Evolutionary conservation across 1,140 invertebrate species (phyloP).

Genomic region (Scaptomyza hsui): DNA sequence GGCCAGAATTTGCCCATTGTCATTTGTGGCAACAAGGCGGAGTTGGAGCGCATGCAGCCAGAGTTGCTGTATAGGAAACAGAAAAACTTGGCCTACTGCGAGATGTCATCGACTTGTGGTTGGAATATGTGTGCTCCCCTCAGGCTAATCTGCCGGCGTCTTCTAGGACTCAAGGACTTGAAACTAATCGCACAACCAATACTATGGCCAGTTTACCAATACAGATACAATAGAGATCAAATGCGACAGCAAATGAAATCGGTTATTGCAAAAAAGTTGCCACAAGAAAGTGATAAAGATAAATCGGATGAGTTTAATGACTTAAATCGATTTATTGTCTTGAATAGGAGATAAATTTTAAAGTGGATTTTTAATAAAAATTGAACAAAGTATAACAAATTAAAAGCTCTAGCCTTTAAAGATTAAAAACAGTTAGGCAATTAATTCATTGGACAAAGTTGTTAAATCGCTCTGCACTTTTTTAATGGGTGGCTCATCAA

Average conservation of each 20-base stretch:
- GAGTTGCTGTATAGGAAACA: background rate
- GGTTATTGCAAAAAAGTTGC: slow-evolving; percentile 1
- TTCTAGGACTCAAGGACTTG: slow-evolving; percentile 4
- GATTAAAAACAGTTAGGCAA: background rate
- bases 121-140: slow-evolving; percentile 33
- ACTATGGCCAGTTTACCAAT: background rate
- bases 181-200: slow-evolving; percentile 20
- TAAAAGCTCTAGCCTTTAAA: too few species aligned
- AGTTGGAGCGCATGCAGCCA: slow-evolving; percentile 16
- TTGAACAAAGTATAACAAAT: too few species aligned
- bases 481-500: slow-evolving; percentile 10
- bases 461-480: background rate
- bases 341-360: background rate
- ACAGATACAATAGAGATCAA: background rate
- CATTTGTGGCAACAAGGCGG: slow-evolving; percentile 42
- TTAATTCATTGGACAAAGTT: slow-evolving; percentile 4
- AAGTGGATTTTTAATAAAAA: too few species aligned
- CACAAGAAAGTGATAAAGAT: background rate
- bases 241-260: slow-evolving; percentile 15
- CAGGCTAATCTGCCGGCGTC: slow-evolving; percentile 13
- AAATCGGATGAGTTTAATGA: background rate
- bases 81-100: slow-evolving; percentile 22
- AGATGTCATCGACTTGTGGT: slow-evolving; percentile 15
- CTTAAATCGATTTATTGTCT: background rate
- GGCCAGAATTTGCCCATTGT: slow-evolving; percentile 23